Percentiles rank a stretch among this genome's conserved stretches.
phyloP scores from a whole-genome alignment of 1,140 invertebrate species.

The Pararge aegeria region DNA sequence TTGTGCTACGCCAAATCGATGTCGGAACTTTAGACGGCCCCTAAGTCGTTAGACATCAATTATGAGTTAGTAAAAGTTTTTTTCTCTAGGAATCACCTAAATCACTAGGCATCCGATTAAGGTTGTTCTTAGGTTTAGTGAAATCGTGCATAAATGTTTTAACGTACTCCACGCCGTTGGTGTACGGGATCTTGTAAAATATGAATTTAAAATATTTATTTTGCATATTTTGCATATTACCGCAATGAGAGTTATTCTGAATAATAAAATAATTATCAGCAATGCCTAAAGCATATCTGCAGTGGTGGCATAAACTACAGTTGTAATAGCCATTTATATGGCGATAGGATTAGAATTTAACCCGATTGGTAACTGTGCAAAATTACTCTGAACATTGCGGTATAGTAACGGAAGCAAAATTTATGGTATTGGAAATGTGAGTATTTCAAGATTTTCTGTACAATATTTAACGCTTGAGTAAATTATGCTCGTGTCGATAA shows the following conservation, averaged over 20 bases:
- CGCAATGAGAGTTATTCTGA: conserved; percentile 7
- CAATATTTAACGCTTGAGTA: background rate
- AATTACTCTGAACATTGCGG: conserved; percentile 66
- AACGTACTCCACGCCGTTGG: too few species aligned
- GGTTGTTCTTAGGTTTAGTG: too few species aligned
- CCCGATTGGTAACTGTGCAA: conserved; percentile 50
- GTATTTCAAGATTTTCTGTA: background rate
- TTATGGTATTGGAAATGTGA: background rate
- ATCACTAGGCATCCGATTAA: too few species aligned
- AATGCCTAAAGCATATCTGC: conserved; percentile 40
- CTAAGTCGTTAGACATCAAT: too few species aligned
- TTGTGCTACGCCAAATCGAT: too few species aligned
- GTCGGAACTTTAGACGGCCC: too few species aligned
- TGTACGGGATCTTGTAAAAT: too few species aligned
- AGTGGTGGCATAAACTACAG: conserved; percentile 43
- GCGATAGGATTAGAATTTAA: conserved; percentile 75
- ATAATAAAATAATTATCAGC: conserved; percentile 54
- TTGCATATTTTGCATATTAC: too few species aligned
- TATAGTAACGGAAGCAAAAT: conserved; percentile 3
- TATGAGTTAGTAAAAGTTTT: too few species aligned
- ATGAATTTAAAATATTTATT: too few species aligned
- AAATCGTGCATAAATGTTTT: too few species aligned
- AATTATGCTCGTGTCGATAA: background rate
- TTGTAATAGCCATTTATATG: conserved; percentile 64
- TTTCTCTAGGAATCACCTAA: too few species aligned